Base-by-base conservation (phyloP, 2,888 invertebrate genomes). In the Drosophila helvetica region DNA sequence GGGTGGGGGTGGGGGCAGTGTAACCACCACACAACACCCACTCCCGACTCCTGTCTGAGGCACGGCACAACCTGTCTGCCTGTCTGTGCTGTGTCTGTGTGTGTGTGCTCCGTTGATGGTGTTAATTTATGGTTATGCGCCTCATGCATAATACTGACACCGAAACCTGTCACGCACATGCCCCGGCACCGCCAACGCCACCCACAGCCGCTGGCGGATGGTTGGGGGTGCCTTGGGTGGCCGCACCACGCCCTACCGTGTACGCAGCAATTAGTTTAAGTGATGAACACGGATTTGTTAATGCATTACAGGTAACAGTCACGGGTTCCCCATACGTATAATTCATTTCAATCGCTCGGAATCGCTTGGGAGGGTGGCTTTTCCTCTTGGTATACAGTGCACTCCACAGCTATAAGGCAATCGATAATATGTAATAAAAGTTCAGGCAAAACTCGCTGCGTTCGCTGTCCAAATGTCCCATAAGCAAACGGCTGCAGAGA, bases 91-190 rank as follows among this genome's bases (percentile, higher is more conserved):
- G 48, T 19, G 33, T 19, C 42, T 9, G 46, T 48, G 65, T 69
- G 45, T n/a, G 43, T 52, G 42, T 58, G 62, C 51, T 54, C 30
- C 47, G 53, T 52, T 77, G 66, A 67, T 77, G 74, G 83, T 74
- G 80, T 77, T 80, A 80, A 80, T 77, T 80, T 80, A 83, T 80
- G 80, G 77, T 77, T 77, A 78, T 78, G 75, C 67, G 73, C 61
- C 71, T 72, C 65, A 67, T 80, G 69, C 78, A 74, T 67, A 81
- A 66, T 63, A 72, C 73, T 73, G 78, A 74, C 80, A 79, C 70
- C 66, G 64, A 78, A 77, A 78, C 72, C 74, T 80, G 80, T 80
- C 80, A 80, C 82, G 82, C 82, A 79, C 78, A 82, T 59, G 58
- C 46, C 66, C 53, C 65, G 59, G 76, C 55, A 75, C 64, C 63